Evolutionary conservation across 2,888 invertebrate genomes (phyloP), one percentile per base, ranked within the genome.

Genomic region (Drosophila sordidula): DNA sequence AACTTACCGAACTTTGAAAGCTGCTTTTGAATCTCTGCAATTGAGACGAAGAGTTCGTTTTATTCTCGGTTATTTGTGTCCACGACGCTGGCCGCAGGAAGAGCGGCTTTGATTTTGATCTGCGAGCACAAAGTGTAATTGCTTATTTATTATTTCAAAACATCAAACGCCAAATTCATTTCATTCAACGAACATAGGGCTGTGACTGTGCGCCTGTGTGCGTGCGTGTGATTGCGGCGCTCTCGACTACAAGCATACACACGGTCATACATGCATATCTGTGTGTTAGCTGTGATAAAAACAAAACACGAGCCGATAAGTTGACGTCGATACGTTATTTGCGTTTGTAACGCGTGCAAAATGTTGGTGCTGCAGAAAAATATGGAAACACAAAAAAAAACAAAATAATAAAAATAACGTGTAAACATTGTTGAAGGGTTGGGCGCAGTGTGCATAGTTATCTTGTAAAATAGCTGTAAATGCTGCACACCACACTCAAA

Each of bases 271-370:
- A n/a, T 46, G 56, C 58, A 32, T n/a, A 34, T 61, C 26, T 16
- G 12, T 46, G 41, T 44, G 57, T 22, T 22, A 50, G 32, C 36
- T 76, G 36, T 66, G 75, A 76, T 76, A 76, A 76, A 76, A 56
- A 49, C 54, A 57, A 45, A 49, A 41, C 47, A 52, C 70, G 47
- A 36, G 49, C 47, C 63, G 70, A 72, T 67, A 74, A 65, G 55
- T 70, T 62, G 58, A 62, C 58, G 64, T 55, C 61, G 51, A 70
- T 74, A 64, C 42, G 52, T 57, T 55, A 38, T 52, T 63, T 45
- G 44, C 51, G 14, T 65, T 69, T 72, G 76, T 76, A 75, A 75
- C 65, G 75, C 68, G 76, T 75, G 75, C 75, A 75, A 75, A 75
- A 65, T 25, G 18, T 49, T 45, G 47, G 45, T 61, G 50, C 45